Conservation (phyloP, 2,888 invertebrate genomes). For the Anthophora plumipes region DNA sequence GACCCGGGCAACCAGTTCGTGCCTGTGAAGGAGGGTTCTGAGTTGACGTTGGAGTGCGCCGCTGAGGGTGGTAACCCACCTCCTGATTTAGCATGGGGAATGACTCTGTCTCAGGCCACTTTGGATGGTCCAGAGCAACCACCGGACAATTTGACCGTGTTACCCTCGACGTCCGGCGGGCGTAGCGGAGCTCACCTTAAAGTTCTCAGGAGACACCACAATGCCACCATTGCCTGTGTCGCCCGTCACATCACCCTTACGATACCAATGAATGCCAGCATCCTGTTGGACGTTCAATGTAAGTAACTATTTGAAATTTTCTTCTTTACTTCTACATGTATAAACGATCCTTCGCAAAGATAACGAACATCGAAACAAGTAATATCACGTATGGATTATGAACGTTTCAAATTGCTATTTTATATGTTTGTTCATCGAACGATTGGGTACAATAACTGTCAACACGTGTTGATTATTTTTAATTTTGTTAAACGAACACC, state of each 20-base stretch:
- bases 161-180: conserved; percentile 78
- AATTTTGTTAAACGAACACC: too few species aligned
- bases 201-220: conserved; percentile 93
- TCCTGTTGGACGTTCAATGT: conserved; percentile 89
- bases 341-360: too few species aligned
- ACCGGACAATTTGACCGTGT: conserved; percentile 82
- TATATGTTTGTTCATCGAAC: too few species aligned
- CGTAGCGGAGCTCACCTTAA: conserved; percentile 89
- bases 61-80: conserved; percentile 93
- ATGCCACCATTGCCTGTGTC: conserved; percentile 93
- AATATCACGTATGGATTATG: too few species aligned
- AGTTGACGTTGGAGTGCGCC: conserved; percentile 93
- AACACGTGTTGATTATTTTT: too few species aligned
- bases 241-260: conserved; percentile 89
- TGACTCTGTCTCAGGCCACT: conserved; percentile 85
- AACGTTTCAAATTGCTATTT: too few species aligned
- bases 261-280: conserved; percentile 86
- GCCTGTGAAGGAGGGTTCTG: conserved; percentile 94
- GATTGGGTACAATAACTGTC: too few species aligned
- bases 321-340: background rate
- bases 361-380: too few species aligned
- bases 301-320: conserved; percentile 83
- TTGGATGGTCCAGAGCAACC: conserved; percentile 82
- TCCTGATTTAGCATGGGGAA: conserved; percentile 89
- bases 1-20: conserved; percentile 95